Evolutionary conservation across 2,888 invertebrate species (phyloP).

Genomic region (Chrysolina oricalcia): DNA sequence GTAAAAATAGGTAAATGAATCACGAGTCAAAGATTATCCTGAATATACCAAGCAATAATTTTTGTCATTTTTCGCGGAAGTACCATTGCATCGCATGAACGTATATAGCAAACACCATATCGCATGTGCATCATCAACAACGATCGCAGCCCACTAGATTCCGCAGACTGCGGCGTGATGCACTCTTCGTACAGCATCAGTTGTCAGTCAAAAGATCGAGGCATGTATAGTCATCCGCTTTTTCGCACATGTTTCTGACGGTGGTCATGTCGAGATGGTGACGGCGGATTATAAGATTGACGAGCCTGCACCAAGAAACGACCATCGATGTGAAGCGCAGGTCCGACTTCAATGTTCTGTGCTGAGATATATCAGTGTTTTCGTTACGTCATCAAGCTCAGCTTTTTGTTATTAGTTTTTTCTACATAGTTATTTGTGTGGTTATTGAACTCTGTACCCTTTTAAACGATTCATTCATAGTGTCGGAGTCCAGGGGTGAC

Average conservation of each 20-base stretch:
- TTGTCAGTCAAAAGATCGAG: conserved; percentile 57
- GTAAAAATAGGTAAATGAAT: no score
- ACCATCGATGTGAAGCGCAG: conserved; percentile 16
- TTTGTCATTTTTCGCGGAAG: conserved; percentile 35
- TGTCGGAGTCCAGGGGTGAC: no score
- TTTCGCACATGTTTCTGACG: conserved; percentile 67
- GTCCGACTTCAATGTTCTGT: neutral
- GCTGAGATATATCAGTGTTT: neutral
- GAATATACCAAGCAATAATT: neutral
- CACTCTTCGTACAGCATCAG: conserved; percentile 53
- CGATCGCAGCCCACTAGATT: neutral
- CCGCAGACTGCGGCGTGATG: conserved; percentile 35
- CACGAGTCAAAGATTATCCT: no score
- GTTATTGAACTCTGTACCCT: no score
- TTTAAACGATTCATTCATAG: no score
- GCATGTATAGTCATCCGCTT: conserved; percentile 60
- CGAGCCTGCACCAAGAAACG: conserved; percentile 60
- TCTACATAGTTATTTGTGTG: no score
- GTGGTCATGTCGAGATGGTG: conserved; percentile 70
- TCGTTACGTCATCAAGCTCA: no score
- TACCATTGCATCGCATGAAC: conserved; percentile 33
- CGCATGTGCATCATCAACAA: neutral
- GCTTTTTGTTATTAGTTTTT: no score
- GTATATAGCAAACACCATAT: conserved; percentile 30
- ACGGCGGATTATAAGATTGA: conserved; percentile 69